Evolutionary conservation across 35 echinoderm and acorn worm genomes (phyloP).

Genomic region (Lytechinus pictus): DNA sequence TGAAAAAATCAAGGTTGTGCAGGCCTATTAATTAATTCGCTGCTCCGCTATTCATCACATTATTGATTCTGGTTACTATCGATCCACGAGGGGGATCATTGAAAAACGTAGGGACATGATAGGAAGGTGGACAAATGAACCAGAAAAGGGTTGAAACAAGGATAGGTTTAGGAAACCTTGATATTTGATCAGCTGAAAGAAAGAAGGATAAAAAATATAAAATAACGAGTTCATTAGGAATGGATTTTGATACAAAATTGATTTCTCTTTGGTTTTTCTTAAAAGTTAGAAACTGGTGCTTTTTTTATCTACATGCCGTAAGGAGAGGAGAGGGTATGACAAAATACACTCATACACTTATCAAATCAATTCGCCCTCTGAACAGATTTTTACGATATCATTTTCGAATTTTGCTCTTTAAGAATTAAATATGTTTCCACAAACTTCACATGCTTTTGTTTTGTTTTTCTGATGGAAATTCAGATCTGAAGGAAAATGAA

Average conservation of each 20-base stretch:
- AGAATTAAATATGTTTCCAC: too few relatives aligned
- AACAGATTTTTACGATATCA: too few relatives aligned
- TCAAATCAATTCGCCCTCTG: too few relatives aligned
- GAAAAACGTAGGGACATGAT: not conserved
- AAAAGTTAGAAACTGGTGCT: not conserved
- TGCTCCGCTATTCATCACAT: not conserved
- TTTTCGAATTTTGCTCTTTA: too few relatives aligned
- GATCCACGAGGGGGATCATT: not conserved
- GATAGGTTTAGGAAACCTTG: not conserved
- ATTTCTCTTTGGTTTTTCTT: not conserved
- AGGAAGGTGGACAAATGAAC: not conserved
- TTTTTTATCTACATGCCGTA: too few relatives aligned
- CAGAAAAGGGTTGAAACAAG: not conserved
- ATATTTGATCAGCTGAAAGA: not conserved
- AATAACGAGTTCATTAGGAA: not conserved
- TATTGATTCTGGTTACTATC: not conserved
- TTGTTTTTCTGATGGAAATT: too few relatives aligned
- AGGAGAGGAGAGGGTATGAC: too few relatives aligned
- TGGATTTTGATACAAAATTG: not conserved
- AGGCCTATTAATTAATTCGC: not conserved
- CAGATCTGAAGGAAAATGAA: too few relatives aligned
- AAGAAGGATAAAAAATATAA: not conserved
- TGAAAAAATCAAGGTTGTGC: constrained; percentile 3
- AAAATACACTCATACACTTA: too few relatives aligned
- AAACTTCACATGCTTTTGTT: too few relatives aligned